A percentile compares a stretch with the other conserved stretches of the same genome.
Conservation (phyloP, 2,113 vertebrate species). For the Serilophus lunatus region DNA sequence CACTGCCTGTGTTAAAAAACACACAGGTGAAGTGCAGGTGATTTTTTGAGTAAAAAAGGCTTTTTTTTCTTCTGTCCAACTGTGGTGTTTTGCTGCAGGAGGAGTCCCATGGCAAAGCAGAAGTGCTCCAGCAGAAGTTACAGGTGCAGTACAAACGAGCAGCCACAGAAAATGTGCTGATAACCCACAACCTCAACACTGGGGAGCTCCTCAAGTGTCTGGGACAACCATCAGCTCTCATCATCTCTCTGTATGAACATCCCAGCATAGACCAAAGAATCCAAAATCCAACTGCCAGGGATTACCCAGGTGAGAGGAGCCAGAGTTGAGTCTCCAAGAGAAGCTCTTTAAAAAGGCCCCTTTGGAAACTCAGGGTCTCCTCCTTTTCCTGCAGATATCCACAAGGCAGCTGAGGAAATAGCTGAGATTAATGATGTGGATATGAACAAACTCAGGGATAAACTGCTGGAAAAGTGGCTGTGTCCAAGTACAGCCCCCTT, state of each 20-base stretch:
- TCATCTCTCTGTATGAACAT: slow-evolving; percentile 87
- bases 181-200: slow-evolving; percentile 74
- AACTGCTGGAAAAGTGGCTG: slow-evolving; percentile 91
- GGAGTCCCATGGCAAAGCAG: slow-evolving; percentile 69
- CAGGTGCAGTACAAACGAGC: slow-evolving; percentile 83
- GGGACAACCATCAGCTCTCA: slow-evolving; percentile 83
- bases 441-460: slow-evolving; percentile 84
- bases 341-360: not conserved
- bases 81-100: slow-evolving; percentile 70
- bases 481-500: slow-evolving; percentile 74
- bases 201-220: slow-evolving; percentile 78
- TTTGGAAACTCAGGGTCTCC: not conserved
- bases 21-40: no score
- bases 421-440: slow-evolving; percentile 86
- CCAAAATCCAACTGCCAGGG: slow-evolving; percentile 70
- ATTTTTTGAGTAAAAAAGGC: not conserved
- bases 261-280: slow-evolving; percentile 82
- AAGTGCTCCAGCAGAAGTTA: slow-evolving; percentile 84
- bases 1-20: no score
- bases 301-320: slow-evolving; percentile 81
- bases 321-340: not conserved
- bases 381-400: slow-evolving; percentile 80
- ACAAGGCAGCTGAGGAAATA: slow-evolving; percentile 85
- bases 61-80: not conserved
- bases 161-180: slow-evolving; percentile 86